Evolutionary conservation across 2,797 vertebrate genomes (phyloP), one percentile per base, ranked within the genome.

Genomic region (Xiphorhynchus erythropygius): DNA sequence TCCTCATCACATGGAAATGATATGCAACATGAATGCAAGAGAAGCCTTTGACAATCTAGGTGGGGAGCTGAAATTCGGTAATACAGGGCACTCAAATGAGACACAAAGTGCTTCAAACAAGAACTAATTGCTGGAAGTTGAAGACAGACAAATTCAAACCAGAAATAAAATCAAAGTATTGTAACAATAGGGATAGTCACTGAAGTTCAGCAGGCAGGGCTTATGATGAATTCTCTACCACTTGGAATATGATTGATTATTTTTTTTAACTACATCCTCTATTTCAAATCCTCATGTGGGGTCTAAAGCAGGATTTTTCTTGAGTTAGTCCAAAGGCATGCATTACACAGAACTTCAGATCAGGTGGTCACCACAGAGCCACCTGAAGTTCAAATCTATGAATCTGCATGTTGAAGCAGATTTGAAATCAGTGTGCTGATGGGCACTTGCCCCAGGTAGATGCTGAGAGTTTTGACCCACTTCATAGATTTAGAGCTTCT

Each of bases 401-500:
- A 63, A 74, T 52, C 14, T 44, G 52, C 33, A 21, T 18, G 14
- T 49, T 56, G 57, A 79, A 89, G 75, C 28, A 78, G 46, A 67
- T 95, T 94, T 83, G 75, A 92, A 89, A 78, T 78, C 50, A 27
- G 12, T 14, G 47, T 82, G 39, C 46, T 71, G 76, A n/a, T 75
- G 59, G 65, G 42, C 7, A 2, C 32, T 76, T 76, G 24, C 67
- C 56, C 76, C 63, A 84, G 17, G 53, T 27, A 94, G 87, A 57
- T 32, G 64, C 41, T 83, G 37, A 71, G 33, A 92, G 41, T 79
- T 92, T 96, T 84, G 67, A 86, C 63, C 74, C 70, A 63, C 84
- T 91, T 93, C 63, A 68, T 41, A 67, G 53, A 71, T 78, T 84
- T 67, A 63, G 59, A 84, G 44, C 52, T 96, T 81, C 87, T 90